Base-by-base conservation (phyloP, 2,797 vertebrate species). In the Rallus crepitans region DNA sequence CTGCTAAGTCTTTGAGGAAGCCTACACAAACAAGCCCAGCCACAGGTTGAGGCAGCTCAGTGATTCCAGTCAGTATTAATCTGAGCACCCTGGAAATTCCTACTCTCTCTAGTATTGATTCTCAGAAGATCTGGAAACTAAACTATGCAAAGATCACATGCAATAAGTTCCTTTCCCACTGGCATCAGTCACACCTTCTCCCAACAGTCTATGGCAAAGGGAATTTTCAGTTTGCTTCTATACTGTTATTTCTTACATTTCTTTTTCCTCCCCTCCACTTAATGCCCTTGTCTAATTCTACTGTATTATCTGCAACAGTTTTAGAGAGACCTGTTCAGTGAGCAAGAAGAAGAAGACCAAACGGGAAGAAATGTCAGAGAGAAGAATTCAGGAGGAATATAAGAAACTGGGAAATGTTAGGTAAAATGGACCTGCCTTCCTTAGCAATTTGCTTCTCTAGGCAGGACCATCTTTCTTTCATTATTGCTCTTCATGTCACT, bases 301-400 rank as follows among this genome's bases (percentile, higher is more conserved):
- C 24, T 63, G 9, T 82, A 15, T 24, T 56, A 10, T 68, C 33
- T 72, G 28, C 76, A 42, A 93, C 96, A 99, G 99, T 98, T 99
- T 99, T 97, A 99, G 97, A 96, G 99, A 99, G 96, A 99, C 99
- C 7, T 99, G 99, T 93, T 99, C 99, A 24, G 96, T 99, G 87
- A 99, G 99, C 97, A 99, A 99, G 97, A 99, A 99, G 94, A 99
- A 99, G 96, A 99, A 99, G 96, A 99, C 99, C 86, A 99, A 98
- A 93, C 97, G 99, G 42, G 99, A 99, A 97, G 98, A 99, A 96
- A 88, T 99, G 93, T 99, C 99, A 4, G 99, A 99, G 98, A 99
- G 90, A 96, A 98, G 99, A 97, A 99, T 99, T 95, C 99, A 99
- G 2, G 99, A 99, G 94, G 99, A 99, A 85, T 99, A 99, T 12